Percentiles rank a stretch among this genome's conserved stretches.
Evolutionary conservation across 2,113 vertebrate genomes (phyloP).

Genomic region (Gallinago media): DNA sequence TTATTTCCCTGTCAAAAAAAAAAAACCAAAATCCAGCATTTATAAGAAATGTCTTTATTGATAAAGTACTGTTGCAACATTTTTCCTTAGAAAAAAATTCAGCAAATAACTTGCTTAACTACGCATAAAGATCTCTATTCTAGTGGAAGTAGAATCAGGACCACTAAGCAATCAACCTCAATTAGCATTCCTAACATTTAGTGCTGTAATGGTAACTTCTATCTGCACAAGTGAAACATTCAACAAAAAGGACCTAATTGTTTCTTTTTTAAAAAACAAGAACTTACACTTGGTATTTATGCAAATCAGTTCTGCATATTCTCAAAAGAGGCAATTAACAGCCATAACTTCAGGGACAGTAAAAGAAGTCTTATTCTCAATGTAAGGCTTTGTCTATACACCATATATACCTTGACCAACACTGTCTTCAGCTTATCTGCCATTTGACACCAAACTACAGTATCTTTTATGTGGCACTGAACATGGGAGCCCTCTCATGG

Average conservation of each 20-base stretch:
- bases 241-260: not conserved
- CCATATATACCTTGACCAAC: not conserved
- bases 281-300: fast-evolving
- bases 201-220: not conserved
- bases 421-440: not conserved
- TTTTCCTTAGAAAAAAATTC: not conserved
- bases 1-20: not conserved
- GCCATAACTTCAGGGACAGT: not conserved
- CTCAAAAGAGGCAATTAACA: not conserved
- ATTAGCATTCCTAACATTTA: not conserved
- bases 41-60: not conserved
- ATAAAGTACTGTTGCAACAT: not conserved
- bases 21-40: not conserved
- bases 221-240: not conserved
- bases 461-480: fast-evolving
- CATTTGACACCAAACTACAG: not conserved
- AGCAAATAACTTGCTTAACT: not conserved
- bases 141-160: not conserved
- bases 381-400: not conserved
- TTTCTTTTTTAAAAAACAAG: not conserved
- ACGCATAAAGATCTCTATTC: not conserved
- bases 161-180: not conserved
- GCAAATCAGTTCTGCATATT: not conserved
- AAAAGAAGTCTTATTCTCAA: not conserved
- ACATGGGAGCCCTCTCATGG: not conserved